Evolutionary conservation across 92 coral and sea anemone genomes (phyloP), one percentile per base, ranked within the genome.

Genomic region (Heteractis magnifica): DNA sequence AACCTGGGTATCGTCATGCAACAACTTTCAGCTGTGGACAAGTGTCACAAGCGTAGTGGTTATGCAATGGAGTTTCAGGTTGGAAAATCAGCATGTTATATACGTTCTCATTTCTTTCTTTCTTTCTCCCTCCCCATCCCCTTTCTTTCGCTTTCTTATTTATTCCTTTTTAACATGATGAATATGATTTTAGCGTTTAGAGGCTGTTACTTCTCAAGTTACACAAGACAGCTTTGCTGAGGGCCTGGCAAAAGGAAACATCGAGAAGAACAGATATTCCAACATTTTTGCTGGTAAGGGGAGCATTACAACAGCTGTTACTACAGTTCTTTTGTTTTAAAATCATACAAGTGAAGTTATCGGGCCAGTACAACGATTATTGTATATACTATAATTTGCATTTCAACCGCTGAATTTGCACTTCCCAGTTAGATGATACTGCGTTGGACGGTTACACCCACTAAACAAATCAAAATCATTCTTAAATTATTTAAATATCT

Each of bases 1-100:
- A 88, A 92, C 59, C 56, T 92, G 14, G 65, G 85, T 48, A 81
- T 87, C 23, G 68, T 79, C 19, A 18, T 92, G 64, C 85, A 79
- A 79, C 82, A 82, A 5, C 93, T 80, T 5, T 44, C 84, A 18
- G 52, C n/a, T 19, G 60, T 80, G 51, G 77, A 65, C 53, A 64
- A 52, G 15, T 4, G n/a, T 50, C 44, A 49, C 8, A 50, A 19
- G 8, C 41, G 4, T 41, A 48, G 14, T 65, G 76, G 76, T 20
- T 80, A 58, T 18, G 72, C 77, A 0, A 56, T n/a, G 15, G 76
- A 80, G 56, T 80, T 80, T 71, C 84, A 80, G 84, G 84, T 80
- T 34, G 44, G 44, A 34, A 34, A 34, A 34, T 34, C 3, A 34
- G 68, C 14, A 41, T 21, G 50, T 14, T 9, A 58, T 20, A 8